Base-by-base conservation (phyloP, 2,888 invertebrate genomes). In the Ochlodes sylvanus region DNA sequence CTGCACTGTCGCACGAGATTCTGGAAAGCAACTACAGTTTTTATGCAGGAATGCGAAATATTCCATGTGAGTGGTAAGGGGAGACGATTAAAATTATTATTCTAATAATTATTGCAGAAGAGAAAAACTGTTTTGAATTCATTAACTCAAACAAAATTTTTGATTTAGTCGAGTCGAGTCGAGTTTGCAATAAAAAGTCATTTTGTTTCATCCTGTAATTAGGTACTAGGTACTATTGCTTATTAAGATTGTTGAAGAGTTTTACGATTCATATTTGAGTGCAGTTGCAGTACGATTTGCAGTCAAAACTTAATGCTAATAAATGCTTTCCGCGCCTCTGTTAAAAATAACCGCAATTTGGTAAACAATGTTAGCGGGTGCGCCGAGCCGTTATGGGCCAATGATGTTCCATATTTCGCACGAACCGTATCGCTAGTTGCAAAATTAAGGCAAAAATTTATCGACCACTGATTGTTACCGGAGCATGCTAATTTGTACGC, bases 341-440 rank as follows among this genome's bases (percentile, higher is more conserved):
- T 27, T 54, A 60, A 71, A 68, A 58, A 63, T 34, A 68, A 72
- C 67, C 63, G 44, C 62, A 71, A 77, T 73, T 79, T 73, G 70
- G 71, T 68, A 74, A 72, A 72, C 68, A 74, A 75, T 77, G 82
- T 77, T 85, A 85, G 86, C 85, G 82, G 79, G 79, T 79, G 79
- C 79, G 79, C 84, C n/a, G n/a, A n/a, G 77, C 81, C 80, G 86
- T 79, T 86, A 84, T 88, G 88, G 82, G 83, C 82, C 85, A 89
- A 86, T 80, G 83, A 83, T 83, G 89, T 90, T 89, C 87, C 88
- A 90, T 86, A 88, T 89, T 89, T 86, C 78, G 83, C 79, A 75
- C 85, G 83, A 84, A 91, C 87, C 88, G 91, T 87, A 87, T 88
- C 91, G 85, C 84, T 72, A 73, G 77, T 91, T 87, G 79, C 78